Conservation (phyloP, 2,888 invertebrate genomes). For the Caenorhabditis japonica region DNA sequence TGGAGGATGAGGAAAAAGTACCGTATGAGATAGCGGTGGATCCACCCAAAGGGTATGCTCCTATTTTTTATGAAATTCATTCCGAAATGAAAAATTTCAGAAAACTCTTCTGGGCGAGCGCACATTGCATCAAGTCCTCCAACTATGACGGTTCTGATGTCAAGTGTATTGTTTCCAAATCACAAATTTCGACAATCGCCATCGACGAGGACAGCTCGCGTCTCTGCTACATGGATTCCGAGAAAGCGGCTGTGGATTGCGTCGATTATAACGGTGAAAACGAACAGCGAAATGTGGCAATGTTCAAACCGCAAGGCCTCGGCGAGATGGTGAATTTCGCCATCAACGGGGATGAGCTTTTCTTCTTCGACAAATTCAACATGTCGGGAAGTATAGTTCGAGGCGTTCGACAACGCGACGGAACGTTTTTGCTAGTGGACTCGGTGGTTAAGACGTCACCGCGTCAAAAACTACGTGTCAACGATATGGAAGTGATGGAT, state of each 20-base stretch:
- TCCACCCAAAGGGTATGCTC: slow-evolving; percentile 35
- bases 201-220: slow-evolving; percentile 51
- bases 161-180: slow-evolving; percentile 32
- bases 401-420: slow-evolving; percentile 5
- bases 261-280: slow-evolving; percentile 55
- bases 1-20: slow-evolving; percentile 49
- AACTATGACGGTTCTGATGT: slow-evolving; percentile 54
- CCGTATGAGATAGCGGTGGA: slow-evolving; percentile 52
- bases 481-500: slow-evolving; percentile 41
- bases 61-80: background rate
- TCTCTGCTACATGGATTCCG: slow-evolving; percentile 42
- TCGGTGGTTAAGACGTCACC: slow-evolving; percentile 13
- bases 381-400: slow-evolving; percentile 34
- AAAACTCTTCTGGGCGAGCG: slow-evolving; percentile 60
- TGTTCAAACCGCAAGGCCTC: slow-evolving; percentile 42
- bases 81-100: slow-evolving; percentile 24
- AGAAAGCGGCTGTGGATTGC: slow-evolving; percentile 40
- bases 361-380: slow-evolving; percentile 51
- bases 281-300: slow-evolving; percentile 35
- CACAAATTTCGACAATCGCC: slow-evolving; percentile 23
- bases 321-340: slow-evolving; percentile 24
- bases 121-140: slow-evolving; percentile 47
- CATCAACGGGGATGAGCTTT: slow-evolving; percentile 40
- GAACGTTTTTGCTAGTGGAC: slow-evolving; percentile 12
- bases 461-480: slow-evolving; percentile 29